Percentiles rank a stretch among this genome's conserved stretches.
Conservation (phyloP, 1,140 invertebrate genomes). For the Ceratina japonica region DNA sequence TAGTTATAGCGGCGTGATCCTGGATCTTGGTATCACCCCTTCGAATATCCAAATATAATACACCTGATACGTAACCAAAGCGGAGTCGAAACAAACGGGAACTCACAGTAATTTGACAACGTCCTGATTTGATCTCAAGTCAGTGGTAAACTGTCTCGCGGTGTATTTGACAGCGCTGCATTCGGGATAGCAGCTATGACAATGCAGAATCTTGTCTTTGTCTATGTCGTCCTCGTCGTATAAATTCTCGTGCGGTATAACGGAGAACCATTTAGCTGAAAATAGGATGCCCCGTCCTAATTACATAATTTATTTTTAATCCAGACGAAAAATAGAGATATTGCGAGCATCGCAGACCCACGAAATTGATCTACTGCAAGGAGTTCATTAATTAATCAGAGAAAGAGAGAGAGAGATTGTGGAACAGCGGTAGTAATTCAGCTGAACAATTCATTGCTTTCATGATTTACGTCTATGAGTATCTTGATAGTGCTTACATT, state of each 20-base stretch:
- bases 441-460: neutral
- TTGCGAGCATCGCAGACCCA: neutral
- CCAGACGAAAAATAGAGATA: neutral
- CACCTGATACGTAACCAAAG: neutral
- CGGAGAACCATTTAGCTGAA: conserved; percentile 59
- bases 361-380: neutral
- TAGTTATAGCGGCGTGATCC: conserved; percentile 68
- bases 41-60: neutral
- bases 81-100: neutral
- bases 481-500: conserved; percentile 30
- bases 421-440: neutral
- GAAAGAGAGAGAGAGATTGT: neutral
- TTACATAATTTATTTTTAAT: no score
- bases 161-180: conserved; percentile 63
- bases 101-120: conserved; percentile 57
- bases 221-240: neutral
- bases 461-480: neutral
- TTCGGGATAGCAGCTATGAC: conserved; percentile 62
- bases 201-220: conserved; percentile 43
- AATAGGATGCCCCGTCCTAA: no score
- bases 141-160: conserved; percentile 37
- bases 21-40: conserved; percentile 38
- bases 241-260: conserved; percentile 52
- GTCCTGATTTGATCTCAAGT: conserved; percentile 19
- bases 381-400: conserved; percentile 10